Evolutionary conservation across 2,797 vertebrate genomes (phyloP).

Genomic region (Harpagifer antarcticus): DNA sequence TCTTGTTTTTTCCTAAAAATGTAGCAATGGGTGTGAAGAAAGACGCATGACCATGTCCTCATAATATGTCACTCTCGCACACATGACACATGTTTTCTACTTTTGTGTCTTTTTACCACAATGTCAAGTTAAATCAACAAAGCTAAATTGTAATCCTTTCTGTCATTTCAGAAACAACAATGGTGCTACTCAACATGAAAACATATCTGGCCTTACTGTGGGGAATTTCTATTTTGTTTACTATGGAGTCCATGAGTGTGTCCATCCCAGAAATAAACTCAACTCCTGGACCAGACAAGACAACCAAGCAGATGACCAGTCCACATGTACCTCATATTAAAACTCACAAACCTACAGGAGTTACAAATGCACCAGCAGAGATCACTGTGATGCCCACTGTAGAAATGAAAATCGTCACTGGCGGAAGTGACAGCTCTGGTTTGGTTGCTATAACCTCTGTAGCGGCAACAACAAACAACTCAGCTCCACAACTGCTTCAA

Average conservation of each 20-base stretch:
- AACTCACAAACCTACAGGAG: slow-evolving; percentile 1
- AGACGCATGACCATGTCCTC: slow-evolving; percentile 53
- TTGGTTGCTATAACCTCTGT: not conserved
- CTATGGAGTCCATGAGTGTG: slow-evolving; percentile 5
- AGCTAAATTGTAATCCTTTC: not conserved
- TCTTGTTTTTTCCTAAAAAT: slow-evolving; percentile 23
- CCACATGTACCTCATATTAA: not conserved
- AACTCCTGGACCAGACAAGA: slow-evolving; percentile 1
- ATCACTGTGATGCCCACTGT: not conserved
- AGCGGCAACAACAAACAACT: slow-evolving; percentile 10
- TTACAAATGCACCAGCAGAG: not conserved
- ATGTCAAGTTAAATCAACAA: too few relatives aligned
- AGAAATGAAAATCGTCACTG: not conserved
- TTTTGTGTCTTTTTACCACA: slow-evolving; percentile 5
- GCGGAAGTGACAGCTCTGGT: not conserved
- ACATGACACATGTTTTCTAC: slow-evolving; percentile 17
- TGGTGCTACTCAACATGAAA: slow-evolving; percentile 30
- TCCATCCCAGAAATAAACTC: slow-evolving; percentile 9
- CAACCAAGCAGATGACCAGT: not conserved
- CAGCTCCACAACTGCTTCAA: not conserved
- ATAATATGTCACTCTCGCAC: slow-evolving; percentile 27
- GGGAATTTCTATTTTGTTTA: slow-evolving; percentile 42
- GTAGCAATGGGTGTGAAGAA: slow-evolving; percentile 40
- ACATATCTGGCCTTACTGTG: slow-evolving; percentile 34
- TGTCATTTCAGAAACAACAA: slow-evolving; percentile 60